These are phyloP conservation scores for Syngnathus scovelli DNA, from an alignment of 2,113 vertebrate genomes.

Conservation along the genomic window DNA sequence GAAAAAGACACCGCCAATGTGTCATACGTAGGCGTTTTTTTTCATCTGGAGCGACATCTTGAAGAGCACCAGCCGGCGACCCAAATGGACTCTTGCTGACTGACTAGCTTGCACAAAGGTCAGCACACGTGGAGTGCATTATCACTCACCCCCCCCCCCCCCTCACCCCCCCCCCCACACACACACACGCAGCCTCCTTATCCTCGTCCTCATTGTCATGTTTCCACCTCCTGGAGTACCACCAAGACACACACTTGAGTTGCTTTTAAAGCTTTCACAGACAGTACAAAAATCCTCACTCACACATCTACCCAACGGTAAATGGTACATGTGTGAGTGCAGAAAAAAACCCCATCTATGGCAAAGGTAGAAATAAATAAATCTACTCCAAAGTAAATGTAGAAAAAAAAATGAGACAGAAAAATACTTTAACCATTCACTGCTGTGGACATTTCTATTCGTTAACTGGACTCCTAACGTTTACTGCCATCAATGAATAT, in stretches of 20 bases:
- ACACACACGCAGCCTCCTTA: neutral
- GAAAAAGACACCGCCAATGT: neutral
- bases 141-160: constrained; percentile 24
- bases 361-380: too few relatives aligned
- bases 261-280: neutral
- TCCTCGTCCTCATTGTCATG: neutral
- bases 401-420: too few relatives aligned
- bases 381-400: too few relatives aligned
- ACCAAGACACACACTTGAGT: neutral
- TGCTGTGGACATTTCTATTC: too few relatives aligned
- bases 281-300: neutral
- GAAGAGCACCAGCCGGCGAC: neutral
- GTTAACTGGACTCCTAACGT: too few relatives aligned
- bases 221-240: neutral
- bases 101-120: constrained; percentile 41
- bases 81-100: constrained; percentile 16
- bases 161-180: too few relatives aligned
- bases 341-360: too few relatives aligned
- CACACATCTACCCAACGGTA: too few relatives aligned
- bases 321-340: too few relatives aligned
- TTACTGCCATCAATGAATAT: too few relatives aligned
- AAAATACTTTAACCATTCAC: too few relatives aligned
- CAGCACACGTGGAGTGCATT: constrained; percentile 18
- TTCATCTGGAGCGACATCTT: neutral
- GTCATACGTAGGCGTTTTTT: neutral